These are phyloP conservation scores for Styela plicata DNA, from an alignment of 23 tunicate species.

Conservation along the genomic window DNA sequence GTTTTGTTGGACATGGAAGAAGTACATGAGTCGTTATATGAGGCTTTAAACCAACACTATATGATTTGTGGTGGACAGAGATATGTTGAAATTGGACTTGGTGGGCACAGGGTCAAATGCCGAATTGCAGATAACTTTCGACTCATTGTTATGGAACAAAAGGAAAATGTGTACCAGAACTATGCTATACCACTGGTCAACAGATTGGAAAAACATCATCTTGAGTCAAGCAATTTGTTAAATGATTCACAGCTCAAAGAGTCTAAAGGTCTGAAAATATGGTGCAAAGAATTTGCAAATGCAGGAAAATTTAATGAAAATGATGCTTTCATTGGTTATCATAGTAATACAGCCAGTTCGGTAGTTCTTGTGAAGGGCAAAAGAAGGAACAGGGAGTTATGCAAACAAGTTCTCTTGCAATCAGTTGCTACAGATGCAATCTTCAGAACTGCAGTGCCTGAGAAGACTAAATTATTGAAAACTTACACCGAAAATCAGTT, in stretches of 20 bases:
- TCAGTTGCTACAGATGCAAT: constrained; percentile 5
- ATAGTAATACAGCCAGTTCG: neutral
- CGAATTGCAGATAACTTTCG: constrained; percentile 35
- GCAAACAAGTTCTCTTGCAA: neutral
- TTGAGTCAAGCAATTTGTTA: constrained; percentile 35
- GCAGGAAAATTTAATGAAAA: neutral
- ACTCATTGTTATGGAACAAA: constrained; percentile 46
- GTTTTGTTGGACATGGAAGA: constrained; percentile 43
- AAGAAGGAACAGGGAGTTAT: neutral
- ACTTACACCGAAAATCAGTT: constrained; percentile 33
- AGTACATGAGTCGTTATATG: constrained; percentile 53
- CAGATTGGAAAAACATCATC: constrained; percentile 47
- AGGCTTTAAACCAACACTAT: constrained; percentile 63
- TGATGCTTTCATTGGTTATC: constrained; percentile 7
- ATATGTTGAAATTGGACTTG: constrained; percentile 64
- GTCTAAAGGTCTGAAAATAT: constrained; percentile 3
- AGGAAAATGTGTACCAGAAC: constrained; percentile 41
- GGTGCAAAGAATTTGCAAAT: constrained; percentile 26
- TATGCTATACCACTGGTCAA: constrained; percentile 60
- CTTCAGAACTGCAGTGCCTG: neutral
- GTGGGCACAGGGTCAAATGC: constrained; percentile 68
- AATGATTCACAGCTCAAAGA: neutral
- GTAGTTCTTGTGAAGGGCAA: neutral
- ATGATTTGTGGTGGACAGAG: constrained; percentile 51
- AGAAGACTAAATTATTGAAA: constrained; percentile 4